phyloP scores from a whole-genome alignment of 2,888 invertebrate genomes.

The Dynastes tityus region DNA sequence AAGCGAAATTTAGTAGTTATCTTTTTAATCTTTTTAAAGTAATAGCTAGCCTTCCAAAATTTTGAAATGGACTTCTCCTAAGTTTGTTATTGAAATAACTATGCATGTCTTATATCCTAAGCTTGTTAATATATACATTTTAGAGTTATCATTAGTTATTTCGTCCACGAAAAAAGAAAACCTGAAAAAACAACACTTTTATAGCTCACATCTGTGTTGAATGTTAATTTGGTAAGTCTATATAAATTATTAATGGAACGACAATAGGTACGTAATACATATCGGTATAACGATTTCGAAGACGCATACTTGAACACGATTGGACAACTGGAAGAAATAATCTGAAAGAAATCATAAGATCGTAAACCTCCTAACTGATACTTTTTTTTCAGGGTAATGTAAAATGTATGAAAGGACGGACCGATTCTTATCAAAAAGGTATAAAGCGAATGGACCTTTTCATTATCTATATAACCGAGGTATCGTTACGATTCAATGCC shows the following conservation, averaged over 20 bases:
- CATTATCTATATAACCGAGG: slow-evolving; percentile 27
- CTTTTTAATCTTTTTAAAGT: too few species aligned
- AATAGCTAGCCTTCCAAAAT: too few species aligned
- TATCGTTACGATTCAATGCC: slow-evolving; percentile 18
- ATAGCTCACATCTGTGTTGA: neutral
- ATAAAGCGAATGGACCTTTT: slow-evolving; percentile 34
- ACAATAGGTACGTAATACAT: neutral
- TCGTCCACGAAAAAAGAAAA: neutral
- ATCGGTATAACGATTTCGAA: slow-evolving; percentile 24
- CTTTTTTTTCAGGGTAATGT: slow-evolving; percentile 39
- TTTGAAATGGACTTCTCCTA: too few species aligned
- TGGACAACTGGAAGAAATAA: slow-evolving; percentile 42
- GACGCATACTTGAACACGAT: slow-evolving; percentile 15
- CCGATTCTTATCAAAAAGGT: slow-evolving; percentile 36
- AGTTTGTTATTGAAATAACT: too few species aligned
- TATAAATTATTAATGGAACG: slow-evolving; percentile 29
- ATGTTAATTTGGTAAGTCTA: slow-evolving; percentile 13
- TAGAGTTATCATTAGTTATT: neutral
- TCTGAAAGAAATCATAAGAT: slow-evolving; percentile 33
- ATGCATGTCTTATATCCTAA: too few species aligned
- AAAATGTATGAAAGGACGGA: slow-evolving; percentile 42
- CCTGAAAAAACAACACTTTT: neutral
- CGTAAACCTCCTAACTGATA: slow-evolving; percentile 23
- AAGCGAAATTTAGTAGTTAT: too few species aligned
- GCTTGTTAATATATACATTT: too few species aligned